Base-by-base conservation (phyloP, 1,140 invertebrate species). In the Bombus polaris region DNA sequence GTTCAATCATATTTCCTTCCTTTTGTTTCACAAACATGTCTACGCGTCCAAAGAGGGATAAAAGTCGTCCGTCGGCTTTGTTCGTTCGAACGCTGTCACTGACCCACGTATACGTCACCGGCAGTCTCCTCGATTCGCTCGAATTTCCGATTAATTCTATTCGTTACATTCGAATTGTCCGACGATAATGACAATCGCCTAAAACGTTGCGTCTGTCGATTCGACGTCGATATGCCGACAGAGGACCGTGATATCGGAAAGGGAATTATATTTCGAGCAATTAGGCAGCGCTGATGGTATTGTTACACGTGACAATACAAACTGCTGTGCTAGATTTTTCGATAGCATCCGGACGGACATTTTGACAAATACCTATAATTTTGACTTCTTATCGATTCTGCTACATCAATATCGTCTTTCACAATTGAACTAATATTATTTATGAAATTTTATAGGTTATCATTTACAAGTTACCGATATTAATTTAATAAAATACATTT, bases 81-180 rank as follows among this genome's bases (percentile, higher is more conserved):
- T 71, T 76, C 57, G 77, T 62, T 71, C 18, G 32, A 25, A 18
- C 44, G 32, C 66, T 79, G 81, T 47, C 57, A 44, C 72, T 57
- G 57, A 65, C 12, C 47, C 13, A 8, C 0, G 32, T 25, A 65
- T 76, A 77, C 44, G 74, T 70, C 37, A 70, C 68, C 22, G 62
- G 62, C 22, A 44, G 44, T 18, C 37, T 35, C 53, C 65, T 42
- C 62, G 73, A 74, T 76, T 68, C 76, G 37, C 65, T 86, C 71
- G 71, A 72, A 75, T 86, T 81, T 80, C 65, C 73, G 42, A 87
- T 87, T 66, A 87, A 77, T 88, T 32, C 72, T 66, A 37, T 77
- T 59, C 57, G 73, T 81, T 86, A 76, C 62, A 35, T 44, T 39
- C 42, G 44, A 37, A 84, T 72, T 39, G 53, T 37, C 44, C 57